Evolutionary conservation across 2,888 invertebrate genomes (phyloP).

Genomic region (Drosophila suboccidentalis): DNA sequence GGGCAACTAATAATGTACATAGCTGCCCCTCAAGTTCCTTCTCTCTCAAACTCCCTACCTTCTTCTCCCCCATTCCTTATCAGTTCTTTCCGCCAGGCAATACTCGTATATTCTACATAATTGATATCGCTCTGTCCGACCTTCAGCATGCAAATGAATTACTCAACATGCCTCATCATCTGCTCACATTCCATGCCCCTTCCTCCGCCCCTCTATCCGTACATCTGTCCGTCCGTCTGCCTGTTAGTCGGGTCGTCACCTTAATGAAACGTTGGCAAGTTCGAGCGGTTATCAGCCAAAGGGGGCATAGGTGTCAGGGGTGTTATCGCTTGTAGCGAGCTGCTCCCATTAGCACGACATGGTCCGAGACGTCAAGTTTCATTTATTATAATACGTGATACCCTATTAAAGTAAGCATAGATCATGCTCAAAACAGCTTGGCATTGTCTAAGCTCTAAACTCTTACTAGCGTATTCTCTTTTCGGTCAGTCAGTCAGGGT

Average conservation of each 20-base stretch:
- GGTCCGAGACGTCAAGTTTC: conserved; percentile 40
- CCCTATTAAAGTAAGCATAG: not conserved
- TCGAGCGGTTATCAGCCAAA: conserved; percentile 61
- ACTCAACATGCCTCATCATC: conserved; percentile 61
- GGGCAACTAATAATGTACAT: conserved; percentile 42
- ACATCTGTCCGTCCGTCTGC: not conserved
- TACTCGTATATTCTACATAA: conserved; percentile 46
- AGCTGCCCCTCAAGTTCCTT: not conserved
- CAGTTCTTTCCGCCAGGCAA: conserved; percentile 35
- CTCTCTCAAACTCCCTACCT: not conserved
- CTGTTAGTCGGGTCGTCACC: conserved; percentile 46
- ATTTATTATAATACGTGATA: conserved; percentile 25
- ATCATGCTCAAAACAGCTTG: not conserved
- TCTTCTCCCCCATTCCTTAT: conserved; percentile 20
- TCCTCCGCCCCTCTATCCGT: not conserved
- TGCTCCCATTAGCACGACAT: conserved; percentile 61
- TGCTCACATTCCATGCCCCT: conserved; percentile 14
- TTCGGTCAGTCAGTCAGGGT: not conserved
- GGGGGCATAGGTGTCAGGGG: conserved; percentile 50
- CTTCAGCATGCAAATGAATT: conserved; percentile 75
- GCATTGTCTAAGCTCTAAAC: not conserved
- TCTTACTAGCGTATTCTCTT: not conserved
- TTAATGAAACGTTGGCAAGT: conserved; percentile 41
- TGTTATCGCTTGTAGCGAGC: conserved; percentile 61
- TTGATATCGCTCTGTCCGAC: conserved; percentile 61